Percentiles rank a stretch among this genome's conserved stretches.
Evolutionary conservation across 2,113 vertebrate species (phyloP).

Genomic region (Spea multiplicata): DNA sequence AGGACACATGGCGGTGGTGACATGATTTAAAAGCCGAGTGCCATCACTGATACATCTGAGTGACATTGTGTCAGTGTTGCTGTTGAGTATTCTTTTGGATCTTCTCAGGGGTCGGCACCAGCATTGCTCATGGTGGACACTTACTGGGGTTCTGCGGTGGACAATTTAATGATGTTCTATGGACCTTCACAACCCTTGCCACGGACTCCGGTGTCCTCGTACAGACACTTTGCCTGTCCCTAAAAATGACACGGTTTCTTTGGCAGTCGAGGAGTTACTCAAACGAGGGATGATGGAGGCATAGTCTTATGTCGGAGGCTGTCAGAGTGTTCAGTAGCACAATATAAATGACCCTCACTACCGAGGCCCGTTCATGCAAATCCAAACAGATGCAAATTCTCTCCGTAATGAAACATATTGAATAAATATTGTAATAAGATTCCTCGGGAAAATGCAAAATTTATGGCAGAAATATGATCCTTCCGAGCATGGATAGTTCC

Average conservation of each 20-base stretch:
- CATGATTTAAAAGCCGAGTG: too few species aligned
- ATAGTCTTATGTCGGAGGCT: slow-evolving; percentile 4
- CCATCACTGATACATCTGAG: too few species aligned
- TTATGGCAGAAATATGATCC: slow-evolving; percentile 34
- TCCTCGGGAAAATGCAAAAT: slow-evolving; percentile 43
- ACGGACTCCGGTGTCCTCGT: too few species aligned
- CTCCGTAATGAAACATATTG: slow-evolving; percentile 46
- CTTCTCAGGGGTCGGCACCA: too few species aligned
- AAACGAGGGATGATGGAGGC: neutral
- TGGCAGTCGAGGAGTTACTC: slow-evolving; percentile 11
- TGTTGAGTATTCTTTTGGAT: too few species aligned
- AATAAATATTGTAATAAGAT: slow-evolving; percentile 48
- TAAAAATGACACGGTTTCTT: neutral
- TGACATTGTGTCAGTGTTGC: too few species aligned
- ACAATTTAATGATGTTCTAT: too few species aligned
- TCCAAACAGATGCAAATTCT: slow-evolving; percentile 47
- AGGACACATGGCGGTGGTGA: too few species aligned
- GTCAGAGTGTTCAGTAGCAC: slow-evolving; percentile 28
- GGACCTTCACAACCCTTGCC: too few species aligned
- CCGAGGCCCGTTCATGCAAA: slow-evolving; percentile 38
- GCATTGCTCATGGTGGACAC: too few species aligned
- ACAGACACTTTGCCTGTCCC: too few species aligned
- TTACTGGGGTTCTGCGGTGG: too few species aligned
- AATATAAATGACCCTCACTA: slow-evolving; percentile 41
- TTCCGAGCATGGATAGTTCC: slow-evolving; percentile 14